These are phyloP conservation scores for Scytalopus superciliaris DNA, from an alignment of 2,113 vertebrate genomes.

Conservation along the genomic window DNA sequence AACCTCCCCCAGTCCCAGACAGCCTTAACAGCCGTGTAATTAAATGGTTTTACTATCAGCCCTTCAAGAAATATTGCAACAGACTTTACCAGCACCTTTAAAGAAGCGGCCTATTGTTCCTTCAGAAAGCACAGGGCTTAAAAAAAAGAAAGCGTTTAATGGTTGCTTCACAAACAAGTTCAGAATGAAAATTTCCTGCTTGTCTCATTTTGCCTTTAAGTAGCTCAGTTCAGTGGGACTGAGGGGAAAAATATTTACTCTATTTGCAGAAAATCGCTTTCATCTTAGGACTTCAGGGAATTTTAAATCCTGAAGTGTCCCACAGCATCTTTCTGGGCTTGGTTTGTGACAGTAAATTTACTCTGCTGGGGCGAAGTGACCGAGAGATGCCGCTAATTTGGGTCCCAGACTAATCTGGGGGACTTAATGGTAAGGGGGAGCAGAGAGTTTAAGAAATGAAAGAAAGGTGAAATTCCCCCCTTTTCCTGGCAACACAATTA, in stretches of 20 bases:
- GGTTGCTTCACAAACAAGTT: not conserved
- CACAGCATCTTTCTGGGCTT: not conserved
- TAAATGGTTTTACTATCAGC: not conserved
- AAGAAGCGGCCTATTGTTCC: not conserved
- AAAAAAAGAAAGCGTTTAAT: not conserved
- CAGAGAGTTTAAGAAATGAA: not conserved
- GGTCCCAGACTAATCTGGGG: too few species aligned
- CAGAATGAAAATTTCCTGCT: not conserved
- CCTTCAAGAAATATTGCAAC: not conserved
- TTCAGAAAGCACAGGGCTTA: not conserved
- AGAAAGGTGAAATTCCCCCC: not conserved
- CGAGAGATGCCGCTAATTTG: not conserved
- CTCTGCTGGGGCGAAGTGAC: not conserved
- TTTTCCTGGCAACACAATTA: not conserved
- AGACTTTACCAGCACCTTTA: not conserved
- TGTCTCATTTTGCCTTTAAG: not conserved
- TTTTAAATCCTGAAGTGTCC: not conserved
- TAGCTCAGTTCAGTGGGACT: not conserved
- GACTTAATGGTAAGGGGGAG: too few species aligned
- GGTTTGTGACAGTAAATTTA: not conserved
- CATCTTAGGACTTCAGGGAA: not conserved
- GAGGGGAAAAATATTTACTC: not conserved
- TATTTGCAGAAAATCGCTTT: not conserved
- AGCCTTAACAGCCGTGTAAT: not conserved
- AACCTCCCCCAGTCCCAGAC: not conserved